phyloP scores from a whole-genome alignment of 2,113 vertebrate genomes.

The Pseudorectes ferrugineus region DNA sequence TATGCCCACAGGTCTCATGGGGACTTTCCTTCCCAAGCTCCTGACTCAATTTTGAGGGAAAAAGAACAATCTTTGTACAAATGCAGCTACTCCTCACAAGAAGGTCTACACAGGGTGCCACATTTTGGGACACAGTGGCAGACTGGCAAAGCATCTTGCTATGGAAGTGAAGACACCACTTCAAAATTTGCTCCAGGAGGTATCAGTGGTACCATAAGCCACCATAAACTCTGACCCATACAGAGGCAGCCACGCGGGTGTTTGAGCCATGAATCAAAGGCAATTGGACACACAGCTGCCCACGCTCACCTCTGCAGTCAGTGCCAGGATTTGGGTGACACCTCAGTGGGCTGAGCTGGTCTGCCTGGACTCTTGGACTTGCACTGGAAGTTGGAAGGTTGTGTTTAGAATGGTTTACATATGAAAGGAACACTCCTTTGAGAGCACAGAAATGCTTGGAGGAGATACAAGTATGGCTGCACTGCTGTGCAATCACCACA shows the following conservation, averaged over 20 bases:
- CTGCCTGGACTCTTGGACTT: not conserved
- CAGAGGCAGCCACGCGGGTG: not conserved
- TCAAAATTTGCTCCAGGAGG: not conserved
- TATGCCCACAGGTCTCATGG: not conserved
- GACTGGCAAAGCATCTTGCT: not conserved
- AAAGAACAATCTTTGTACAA: not conserved
- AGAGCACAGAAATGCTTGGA: not conserved
- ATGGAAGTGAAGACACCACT: not conserved
- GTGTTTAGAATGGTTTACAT: not conserved
- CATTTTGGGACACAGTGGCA: accelerated
- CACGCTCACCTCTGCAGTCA: not conserved
- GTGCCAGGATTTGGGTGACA: not conserved
- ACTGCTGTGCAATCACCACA: not conserved
- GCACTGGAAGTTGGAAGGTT: not conserved
- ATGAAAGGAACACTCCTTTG: not conserved
- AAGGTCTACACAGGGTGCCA: not conserved
- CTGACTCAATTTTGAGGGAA: not conserved
- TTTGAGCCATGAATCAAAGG: not conserved
- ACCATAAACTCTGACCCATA: not conserved
- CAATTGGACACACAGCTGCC: not conserved
- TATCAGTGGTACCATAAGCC: not conserved
- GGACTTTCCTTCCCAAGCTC: not conserved
- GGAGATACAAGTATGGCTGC: not conserved
- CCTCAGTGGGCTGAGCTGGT: not conserved
- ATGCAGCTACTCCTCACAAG: not conserved